phyloP scores from a whole-genome alignment of 2,113 vertebrate species.

The Petrocephalus zakoni region DNA sequence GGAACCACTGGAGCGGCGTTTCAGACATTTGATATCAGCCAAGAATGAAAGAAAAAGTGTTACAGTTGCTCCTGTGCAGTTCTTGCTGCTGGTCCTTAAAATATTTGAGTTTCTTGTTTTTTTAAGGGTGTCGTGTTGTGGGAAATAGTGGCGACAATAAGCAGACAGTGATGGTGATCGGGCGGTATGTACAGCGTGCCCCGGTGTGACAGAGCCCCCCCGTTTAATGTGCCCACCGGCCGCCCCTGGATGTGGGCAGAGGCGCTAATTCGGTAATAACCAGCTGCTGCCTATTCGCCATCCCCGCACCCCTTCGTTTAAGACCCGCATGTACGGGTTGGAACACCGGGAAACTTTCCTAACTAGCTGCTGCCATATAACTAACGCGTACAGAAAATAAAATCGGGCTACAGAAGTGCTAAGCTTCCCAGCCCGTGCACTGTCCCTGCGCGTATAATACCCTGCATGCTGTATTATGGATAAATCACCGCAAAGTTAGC shows the following conservation, averaged over 20 bases:
- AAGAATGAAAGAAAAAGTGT: neutral
- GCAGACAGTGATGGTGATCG: neutral
- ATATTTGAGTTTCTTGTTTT: neutral
- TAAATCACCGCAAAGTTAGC: neutral
- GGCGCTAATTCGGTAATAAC: neutral
- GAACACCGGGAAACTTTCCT: neutral
- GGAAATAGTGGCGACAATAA: neutral
- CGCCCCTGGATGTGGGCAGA: neutral
- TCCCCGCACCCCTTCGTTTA: neutral
- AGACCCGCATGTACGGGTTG: neutral
- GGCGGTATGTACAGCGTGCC: neutral
- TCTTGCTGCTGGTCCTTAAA: neutral
- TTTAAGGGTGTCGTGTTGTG: neutral
- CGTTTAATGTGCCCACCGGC: neutral
- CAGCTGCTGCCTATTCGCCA: neutral
- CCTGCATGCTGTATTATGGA: neutral
- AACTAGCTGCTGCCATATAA: neutral
- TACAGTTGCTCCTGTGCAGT: neutral
- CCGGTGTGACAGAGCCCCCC: neutral
- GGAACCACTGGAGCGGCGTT: neutral
- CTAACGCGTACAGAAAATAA: neutral
- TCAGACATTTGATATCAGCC: neutral
- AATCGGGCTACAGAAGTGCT: neutral
- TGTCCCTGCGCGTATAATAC: neutral
- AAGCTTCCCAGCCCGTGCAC: neutral